phyloP scores from a whole-genome alignment of 2,888 invertebrate genomes.

The Beris morrisii region DNA sequence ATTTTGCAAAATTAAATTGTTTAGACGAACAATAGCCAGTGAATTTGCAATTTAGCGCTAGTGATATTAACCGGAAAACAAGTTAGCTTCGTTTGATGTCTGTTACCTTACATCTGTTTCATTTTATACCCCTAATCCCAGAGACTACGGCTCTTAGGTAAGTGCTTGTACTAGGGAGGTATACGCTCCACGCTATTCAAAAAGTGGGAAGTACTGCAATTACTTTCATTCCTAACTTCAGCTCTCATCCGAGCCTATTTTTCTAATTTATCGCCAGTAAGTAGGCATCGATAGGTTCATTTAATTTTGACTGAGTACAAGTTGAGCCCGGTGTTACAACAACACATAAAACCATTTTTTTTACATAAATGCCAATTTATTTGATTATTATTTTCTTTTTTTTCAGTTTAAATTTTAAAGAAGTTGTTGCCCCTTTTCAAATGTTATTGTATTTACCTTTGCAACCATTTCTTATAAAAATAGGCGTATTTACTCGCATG shows the following conservation, averaged over 20 bases:
- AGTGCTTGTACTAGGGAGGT: slow-evolving; percentile 9
- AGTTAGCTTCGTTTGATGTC: slow-evolving; percentile 15
- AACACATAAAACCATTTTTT: too few relatives aligned
- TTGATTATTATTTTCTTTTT: too few relatives aligned
- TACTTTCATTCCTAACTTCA: slow-evolving; percentile 5
- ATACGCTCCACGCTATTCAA: not conserved
- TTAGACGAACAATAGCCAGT: not conserved
- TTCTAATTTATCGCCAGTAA: too few relatives aligned
- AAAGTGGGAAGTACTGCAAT: slow-evolving; percentile 22
- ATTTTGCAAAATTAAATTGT: not conserved
- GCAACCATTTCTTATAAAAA: too few relatives aligned
- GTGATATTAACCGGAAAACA: slow-evolving; percentile 19
- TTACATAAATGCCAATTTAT: too few relatives aligned
- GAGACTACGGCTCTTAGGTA: slow-evolving; percentile 21
- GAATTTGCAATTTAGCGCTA: not conserved
- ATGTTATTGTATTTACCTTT: too few relatives aligned
- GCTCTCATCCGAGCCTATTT: not conserved
- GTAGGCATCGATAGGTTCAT: too few relatives aligned
- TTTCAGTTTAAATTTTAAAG: too few relatives aligned
- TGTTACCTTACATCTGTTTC: slow-evolving; percentile 19
- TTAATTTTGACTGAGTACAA: too few relatives aligned
- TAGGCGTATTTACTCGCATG: too few relatives aligned
- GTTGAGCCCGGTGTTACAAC: too few relatives aligned
- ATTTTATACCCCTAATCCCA: slow-evolving; percentile 24
- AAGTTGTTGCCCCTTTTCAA: too few relatives aligned